A percentile compares a stretch with the other conserved stretches of the same genome.
phyloP scores from a whole-genome alignment of 2,888 invertebrate genomes.

The Ophion costatus region DNA sequence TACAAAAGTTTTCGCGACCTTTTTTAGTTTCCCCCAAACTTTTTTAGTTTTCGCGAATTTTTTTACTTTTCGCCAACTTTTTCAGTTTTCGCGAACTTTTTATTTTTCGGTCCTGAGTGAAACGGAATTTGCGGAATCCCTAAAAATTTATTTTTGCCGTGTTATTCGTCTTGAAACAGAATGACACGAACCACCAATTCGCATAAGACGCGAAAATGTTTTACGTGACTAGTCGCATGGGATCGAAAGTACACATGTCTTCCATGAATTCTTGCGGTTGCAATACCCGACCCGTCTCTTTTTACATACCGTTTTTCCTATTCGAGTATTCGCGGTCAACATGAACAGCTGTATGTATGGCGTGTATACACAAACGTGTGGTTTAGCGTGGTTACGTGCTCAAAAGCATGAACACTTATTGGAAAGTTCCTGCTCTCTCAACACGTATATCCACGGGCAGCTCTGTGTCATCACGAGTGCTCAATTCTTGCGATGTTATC shows the following conservation, averaged over 20 bases:
- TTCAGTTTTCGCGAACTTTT: no score
- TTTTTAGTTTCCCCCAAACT: no score
- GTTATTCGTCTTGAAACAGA: no score
- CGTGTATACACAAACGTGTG: slow-evolving; percentile 11
- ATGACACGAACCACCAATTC: background rate
- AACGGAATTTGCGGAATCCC: background rate
- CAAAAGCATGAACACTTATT: slow-evolving; percentile 41
- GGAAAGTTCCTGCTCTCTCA: slow-evolving; percentile 42
- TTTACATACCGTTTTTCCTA: background rate
- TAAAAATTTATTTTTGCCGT: background rate
- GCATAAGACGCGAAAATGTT: slow-evolving; percentile 2
- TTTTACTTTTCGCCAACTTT: no score
- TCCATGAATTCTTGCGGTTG: background rate
- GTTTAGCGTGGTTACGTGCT: slow-evolving; percentile 25
- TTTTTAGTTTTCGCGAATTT: no score
- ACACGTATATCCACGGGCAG: slow-evolving; percentile 11
- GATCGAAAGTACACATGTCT: slow-evolving; percentile 41
- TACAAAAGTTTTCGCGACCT: no score
- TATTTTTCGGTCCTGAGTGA: no score
- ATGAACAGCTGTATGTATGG: background rate
- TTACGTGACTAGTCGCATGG: background rate
- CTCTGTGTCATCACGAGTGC: background rate
- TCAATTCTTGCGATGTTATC: no score
- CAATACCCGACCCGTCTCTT: background rate
- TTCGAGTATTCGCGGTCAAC: slow-evolving; percentile 24